These are phyloP conservation scores for Stenurella melanura DNA, from an alignment of 2,888 invertebrate species.

Conservation along the genomic window DNA sequence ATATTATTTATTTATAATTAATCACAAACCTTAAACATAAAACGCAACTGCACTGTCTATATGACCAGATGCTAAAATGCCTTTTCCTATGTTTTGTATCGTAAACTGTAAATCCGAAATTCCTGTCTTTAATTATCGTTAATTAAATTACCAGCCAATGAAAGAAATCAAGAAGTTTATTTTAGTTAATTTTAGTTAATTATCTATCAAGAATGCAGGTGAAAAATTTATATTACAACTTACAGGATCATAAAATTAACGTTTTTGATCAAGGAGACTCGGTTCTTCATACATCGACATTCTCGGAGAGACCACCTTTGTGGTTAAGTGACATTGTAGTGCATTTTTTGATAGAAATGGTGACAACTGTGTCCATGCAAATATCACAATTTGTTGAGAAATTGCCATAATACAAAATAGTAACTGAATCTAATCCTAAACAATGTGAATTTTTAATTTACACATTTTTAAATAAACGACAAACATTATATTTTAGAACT, in stretches of 20 bases:
- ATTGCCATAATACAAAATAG: neutral
- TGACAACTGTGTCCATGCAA: neutral
- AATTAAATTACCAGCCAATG: conserved; percentile 2
- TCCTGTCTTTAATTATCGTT: conserved; percentile 5
- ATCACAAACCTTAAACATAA: neutral
- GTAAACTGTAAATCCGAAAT: conserved; percentile 9
- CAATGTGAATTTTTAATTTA: too few relatives aligned
- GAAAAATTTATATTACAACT: conserved; percentile 22
- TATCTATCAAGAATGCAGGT: neutral
- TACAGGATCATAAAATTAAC: neutral
- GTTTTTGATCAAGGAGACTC: conserved; percentile 1
- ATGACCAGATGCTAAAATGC: neutral
- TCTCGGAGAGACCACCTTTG: neutral
- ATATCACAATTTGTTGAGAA: neutral
- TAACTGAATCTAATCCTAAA: neutral
- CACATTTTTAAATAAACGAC: too few relatives aligned
- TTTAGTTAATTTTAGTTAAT: conserved; percentile 15
- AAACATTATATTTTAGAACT: too few relatives aligned
- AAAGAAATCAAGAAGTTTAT: conserved; percentile 17
- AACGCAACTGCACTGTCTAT: neutral
- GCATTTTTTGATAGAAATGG: neutral
- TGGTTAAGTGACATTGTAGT: neutral
- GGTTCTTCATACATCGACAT: conserved; percentile 5
- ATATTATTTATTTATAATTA: neutral
- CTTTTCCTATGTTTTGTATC: neutral